Evolutionary conservation across 1,140 invertebrate genomes (phyloP).

Genomic region (Bemisia tabaci): DNA sequence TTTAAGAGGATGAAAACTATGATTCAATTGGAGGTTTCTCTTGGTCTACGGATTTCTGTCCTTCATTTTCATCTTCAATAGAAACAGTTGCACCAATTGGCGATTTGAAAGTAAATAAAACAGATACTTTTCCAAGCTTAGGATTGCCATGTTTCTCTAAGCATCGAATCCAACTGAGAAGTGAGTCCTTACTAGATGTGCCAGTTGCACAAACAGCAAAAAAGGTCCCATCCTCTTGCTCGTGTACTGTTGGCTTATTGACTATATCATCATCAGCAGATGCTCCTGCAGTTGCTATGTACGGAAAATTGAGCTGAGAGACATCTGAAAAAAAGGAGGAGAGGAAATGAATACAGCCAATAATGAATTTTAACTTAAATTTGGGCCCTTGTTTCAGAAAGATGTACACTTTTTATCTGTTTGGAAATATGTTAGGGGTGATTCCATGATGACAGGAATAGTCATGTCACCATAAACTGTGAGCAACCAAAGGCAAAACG

Average conservation of each 20-base stretch:
- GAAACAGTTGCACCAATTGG: constrained; percentile 11
- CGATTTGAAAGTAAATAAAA: constrained; percentile 17
- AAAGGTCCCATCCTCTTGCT: constrained; percentile 87
- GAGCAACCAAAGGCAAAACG: too few species aligned
- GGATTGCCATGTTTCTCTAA: constrained; percentile 66
- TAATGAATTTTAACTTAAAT: too few species aligned
- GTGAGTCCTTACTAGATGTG: constrained; percentile 74
- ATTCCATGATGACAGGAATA: too few species aligned
- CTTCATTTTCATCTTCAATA: background rate
- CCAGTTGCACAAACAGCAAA: constrained; percentile 77
- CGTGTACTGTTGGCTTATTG: constrained; percentile 53
- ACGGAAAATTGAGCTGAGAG: constrained; percentile 16
- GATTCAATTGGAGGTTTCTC: background rate
- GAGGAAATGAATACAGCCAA: background rate
- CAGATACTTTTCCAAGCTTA: constrained; percentile 33
- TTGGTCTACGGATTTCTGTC: background rate
- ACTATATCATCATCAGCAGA: constrained; percentile 23
- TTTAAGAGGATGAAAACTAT: too few species aligned
- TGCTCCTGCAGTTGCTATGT: constrained; percentile 9
- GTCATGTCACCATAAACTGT: too few species aligned
- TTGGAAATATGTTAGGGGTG: too few species aligned
- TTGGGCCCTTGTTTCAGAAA: background rate
- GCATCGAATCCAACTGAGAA: constrained; percentile 83
- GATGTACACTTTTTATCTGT: too few species aligned
- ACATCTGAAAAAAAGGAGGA: constrained; percentile 27